Evolutionary conservation across 1,140 invertebrate species (phyloP), one percentile per base, ranked within the genome.

Genomic region (Eciton burchellii): DNA sequence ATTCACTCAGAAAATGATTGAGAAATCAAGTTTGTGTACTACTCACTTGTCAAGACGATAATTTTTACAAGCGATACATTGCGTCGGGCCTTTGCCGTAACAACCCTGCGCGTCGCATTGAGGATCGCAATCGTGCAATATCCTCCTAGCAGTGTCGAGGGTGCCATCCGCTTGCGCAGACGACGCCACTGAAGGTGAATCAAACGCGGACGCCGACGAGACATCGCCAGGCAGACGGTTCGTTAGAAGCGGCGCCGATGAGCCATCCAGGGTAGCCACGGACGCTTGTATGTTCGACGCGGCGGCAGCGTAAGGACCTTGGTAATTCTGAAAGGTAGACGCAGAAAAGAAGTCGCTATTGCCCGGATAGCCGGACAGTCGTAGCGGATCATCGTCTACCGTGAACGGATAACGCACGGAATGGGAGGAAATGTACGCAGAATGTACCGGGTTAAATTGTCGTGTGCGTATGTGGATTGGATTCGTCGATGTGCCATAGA

Each of bases 401-500:
- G 72, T 90, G 86, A 86, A 92, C 88, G 82, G 93, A 84, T 90
- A 93, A 91, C 81, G 93, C 90, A 81, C 92, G 88, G 86, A 92
- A 76, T 76, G 60, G 3, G 72, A 76, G 3, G 72, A 43, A 92
- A 66, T 90, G 91, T 84, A 92, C 91, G 92, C 88, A 82, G 93
- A 94, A 93, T 89, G 93, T 94, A 94, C 95, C 94, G 93, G 94
- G 93, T 89, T 93, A 92, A 85, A 94, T 90, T 90, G 92, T 79
- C 86, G 92, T 71, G 83, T 92, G 84, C 90, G 92, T 89, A 97
- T 94, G 82, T 96, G 95, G 83, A 98, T 96, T 0, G 98, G 97
- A 91, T 98, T 97, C 1, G 95, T 95, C 35, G 97, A 95, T 0
- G 98, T 99, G 16, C 98, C 98, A 89, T 99, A 98, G 91, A 99